Conservation (phyloP, 1,140 invertebrate species). For the Bombus turneri region DNA sequence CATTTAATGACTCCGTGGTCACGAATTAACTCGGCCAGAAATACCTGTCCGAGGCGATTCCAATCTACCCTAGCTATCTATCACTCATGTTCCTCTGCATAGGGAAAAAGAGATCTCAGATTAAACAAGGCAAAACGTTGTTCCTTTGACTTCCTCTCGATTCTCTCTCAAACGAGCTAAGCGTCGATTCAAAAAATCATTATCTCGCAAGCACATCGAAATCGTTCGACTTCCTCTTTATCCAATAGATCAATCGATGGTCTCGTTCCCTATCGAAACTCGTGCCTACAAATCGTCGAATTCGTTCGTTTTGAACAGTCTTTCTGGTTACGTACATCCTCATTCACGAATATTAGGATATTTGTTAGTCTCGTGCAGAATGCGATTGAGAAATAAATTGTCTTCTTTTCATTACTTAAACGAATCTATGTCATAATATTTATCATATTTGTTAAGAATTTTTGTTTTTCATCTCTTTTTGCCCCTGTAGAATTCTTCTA, state of each 20-base stretch:
- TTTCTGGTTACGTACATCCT: too few species aligned
- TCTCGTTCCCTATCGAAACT: neutral
- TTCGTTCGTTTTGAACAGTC: too few species aligned
- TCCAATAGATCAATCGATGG: neutral
- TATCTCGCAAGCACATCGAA: neutral
- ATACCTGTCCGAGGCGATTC: constrained; percentile 36
- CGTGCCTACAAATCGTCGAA: neutral
- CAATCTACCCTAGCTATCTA: constrained; percentile 17
- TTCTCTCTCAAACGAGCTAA: neutral
- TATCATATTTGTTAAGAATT: too few species aligned
- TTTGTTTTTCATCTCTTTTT: too few species aligned
- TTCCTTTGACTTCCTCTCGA: neutral
- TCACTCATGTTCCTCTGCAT: neutral
- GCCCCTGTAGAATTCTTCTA: too few species aligned
- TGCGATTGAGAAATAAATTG: too few species aligned
- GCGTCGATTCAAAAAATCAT: neutral
- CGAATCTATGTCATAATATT: too few species aligned
- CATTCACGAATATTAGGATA: neutral
- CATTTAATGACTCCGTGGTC: constrained; percentile 10
- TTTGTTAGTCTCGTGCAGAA: too few species aligned
- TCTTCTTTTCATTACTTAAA: too few species aligned
- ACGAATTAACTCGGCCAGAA: constrained; percentile 26
- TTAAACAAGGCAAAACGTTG: neutral
- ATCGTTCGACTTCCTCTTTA: too few species aligned
- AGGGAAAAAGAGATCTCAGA: neutral